Base-by-base conservation (phyloP, 1,140 invertebrate genomes). In the Eupristina koningsbergeri region DNA sequence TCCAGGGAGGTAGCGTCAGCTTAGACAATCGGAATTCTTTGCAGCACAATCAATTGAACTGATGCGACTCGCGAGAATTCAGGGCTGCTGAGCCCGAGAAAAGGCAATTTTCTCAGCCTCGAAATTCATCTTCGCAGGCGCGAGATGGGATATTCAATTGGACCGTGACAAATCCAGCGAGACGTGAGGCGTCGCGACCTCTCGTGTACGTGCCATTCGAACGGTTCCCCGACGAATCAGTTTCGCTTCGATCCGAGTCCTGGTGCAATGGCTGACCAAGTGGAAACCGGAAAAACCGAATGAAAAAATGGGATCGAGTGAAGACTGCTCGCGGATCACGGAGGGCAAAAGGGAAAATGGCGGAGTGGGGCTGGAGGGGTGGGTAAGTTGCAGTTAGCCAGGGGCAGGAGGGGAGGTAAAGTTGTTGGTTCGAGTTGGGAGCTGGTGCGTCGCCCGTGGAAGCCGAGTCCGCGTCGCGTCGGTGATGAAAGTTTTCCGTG, bases 311-410 rank as follows among this genome's bases (percentile, higher is more conserved):
- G 11, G 76, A 53, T 63, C 39, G 13, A 87, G 86, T 88, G 87
- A 89, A 89, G 89, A n/a, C 89, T 87, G 87, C 89, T 22, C 64
- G 64, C 47, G 29, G 19, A 19, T 17, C 85, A 87, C 83, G 85
- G 86, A 83, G 84, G 83, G 86, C 89, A 86, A 87, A 86, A 86
- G 84, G 82, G 84, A 26, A 86, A 87, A n/a, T 19, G 67, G 67
- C 85, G 87, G 87, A n/a, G 85, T 87, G 88, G 87, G 84, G 87
- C 88, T n/a, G n/a, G 89, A 91, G 88, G 58, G 15, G 90, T 91
- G 89, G 89, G 90, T 91, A 92, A 91, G 90, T 89, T 91, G 91
- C 92, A 93, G 91, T 93, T 91, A 91, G 87, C 92, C 90, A 90
- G 91, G 92, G 92, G 91, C 91, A 92, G 91, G 88, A 75, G 71